Evolutionary conservation across 2,113 vertebrate genomes (phyloP).

Genomic region (Xyliphius kryptos): DNA sequence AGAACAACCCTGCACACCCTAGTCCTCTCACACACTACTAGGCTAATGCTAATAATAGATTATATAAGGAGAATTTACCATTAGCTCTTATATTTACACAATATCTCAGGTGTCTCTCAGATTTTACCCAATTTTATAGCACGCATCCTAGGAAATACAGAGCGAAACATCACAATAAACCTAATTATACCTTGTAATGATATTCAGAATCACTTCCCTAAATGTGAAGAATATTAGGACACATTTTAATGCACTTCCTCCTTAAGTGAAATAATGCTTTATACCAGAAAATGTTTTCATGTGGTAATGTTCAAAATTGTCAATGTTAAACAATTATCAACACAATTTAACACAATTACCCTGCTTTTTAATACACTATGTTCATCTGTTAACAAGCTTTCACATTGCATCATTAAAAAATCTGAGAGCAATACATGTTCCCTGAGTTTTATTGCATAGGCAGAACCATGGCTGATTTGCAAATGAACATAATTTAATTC

Average conservation of each 20-base stretch:
- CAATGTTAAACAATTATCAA: too few relatives aligned
- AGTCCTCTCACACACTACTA: background rate
- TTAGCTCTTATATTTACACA: background rate
- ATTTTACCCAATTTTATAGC: background rate
- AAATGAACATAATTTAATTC: too few relatives aligned
- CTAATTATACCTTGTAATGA: background rate
- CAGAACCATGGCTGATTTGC: too few relatives aligned
- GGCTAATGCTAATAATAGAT: background rate
- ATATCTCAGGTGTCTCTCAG: background rate
- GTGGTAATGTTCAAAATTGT: background rate
- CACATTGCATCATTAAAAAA: too few relatives aligned
- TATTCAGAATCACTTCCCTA: background rate
- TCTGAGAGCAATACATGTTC: too few relatives aligned
- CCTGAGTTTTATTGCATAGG: too few relatives aligned
- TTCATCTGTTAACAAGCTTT: too few relatives aligned
- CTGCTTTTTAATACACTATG: too few relatives aligned
- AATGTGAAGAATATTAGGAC: background rate
- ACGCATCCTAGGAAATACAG: background rate
- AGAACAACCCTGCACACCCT: background rate
- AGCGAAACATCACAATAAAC: background rate
- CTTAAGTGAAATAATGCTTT: background rate
- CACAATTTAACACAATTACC: too few relatives aligned
- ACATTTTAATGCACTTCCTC: background rate
- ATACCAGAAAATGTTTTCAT: background rate
- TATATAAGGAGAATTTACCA: background rate